A percentile compares a stretch with the other conserved stretches of the same genome.
Evolutionary conservation across 2,888 invertebrate genomes (phyloP).

Genomic region (Bombyx huttoni): DNA sequence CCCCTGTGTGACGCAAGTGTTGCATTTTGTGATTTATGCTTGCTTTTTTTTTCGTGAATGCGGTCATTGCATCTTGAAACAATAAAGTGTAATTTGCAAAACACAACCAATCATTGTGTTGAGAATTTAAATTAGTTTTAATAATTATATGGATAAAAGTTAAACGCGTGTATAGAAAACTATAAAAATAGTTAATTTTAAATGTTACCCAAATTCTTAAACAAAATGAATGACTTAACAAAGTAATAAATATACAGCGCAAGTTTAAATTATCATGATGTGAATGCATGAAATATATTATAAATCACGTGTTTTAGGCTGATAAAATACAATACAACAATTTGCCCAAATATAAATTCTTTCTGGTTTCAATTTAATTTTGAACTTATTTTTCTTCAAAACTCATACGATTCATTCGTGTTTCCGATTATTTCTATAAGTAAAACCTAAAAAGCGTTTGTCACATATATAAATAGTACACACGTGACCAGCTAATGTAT

Average conservation of each 20-base stretch:
- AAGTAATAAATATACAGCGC: neutral
- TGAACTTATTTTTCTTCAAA: no score
- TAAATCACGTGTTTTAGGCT: conserved; percentile 17
- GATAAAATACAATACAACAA: neutral
- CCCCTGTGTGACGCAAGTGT: conserved; percentile 19
- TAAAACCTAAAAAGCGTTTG: conserved; percentile 36
- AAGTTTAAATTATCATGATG: neutral
- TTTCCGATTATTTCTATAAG: conserved; percentile 24
- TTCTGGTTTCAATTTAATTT: no score
- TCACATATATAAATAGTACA: conserved; percentile 58
- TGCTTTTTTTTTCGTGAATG: conserved; percentile 4
- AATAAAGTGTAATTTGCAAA: neutral
- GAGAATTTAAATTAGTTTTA: no score
- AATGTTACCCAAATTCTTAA: neutral
- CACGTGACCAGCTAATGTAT: conserved; percentile 70
- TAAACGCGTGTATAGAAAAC: no score
- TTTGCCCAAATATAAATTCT: no score
- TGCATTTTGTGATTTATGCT: conserved; percentile 14
- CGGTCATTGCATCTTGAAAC: neutral
- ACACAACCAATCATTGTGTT: no score
- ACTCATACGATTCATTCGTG: no score
- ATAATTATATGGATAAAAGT: no score
- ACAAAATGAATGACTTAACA: neutral
- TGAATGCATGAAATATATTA: neutral
- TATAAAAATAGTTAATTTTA: no score